Percentiles rank a stretch among this genome's conserved stretches.
Conservation (phyloP, 2,113 vertebrate species). For the Petaurus breviceps region DNA sequence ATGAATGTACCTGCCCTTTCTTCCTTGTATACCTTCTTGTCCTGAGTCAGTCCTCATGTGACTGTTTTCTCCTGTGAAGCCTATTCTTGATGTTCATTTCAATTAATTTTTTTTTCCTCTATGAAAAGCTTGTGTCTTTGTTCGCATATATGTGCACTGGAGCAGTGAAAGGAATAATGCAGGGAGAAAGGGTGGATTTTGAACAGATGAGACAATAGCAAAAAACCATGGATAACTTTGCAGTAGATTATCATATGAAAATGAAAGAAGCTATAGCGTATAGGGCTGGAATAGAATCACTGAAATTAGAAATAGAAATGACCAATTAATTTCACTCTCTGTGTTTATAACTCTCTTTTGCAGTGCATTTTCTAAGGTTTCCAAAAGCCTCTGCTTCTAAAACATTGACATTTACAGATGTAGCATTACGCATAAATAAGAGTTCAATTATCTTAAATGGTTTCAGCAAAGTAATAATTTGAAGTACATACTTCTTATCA, state of each 20-base stretch:
- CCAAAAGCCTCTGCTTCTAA: not conserved
- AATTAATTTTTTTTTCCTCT: no score
- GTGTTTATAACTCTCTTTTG: not conserved
- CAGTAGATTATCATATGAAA: not conserved
- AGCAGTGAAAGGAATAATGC: no score
- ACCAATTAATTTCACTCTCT: conserved; percentile 22
- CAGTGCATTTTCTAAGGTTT: conserved; percentile 37
- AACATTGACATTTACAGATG: conserved; percentile 45
- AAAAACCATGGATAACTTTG: no score
- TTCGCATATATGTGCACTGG: no score
- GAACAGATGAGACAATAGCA: no score
- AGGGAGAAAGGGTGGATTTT: no score
- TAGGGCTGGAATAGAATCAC: conserved; percentile 21
- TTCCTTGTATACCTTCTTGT: no score
- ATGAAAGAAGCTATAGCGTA: conserved; percentile 19
- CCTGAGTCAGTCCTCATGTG: no score
- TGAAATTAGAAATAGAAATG: conserved; percentile 50
- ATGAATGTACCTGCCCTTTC: no score
- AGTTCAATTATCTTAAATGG: conserved; percentile 62
- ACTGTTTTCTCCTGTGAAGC: no score
- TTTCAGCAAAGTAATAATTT: conserved; percentile 43
- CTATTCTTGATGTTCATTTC: no score
- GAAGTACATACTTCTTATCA: conserved; percentile 1
- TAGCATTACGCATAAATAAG: conserved; percentile 54
- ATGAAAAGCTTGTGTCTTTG: no score